A percentile compares a stretch with the other conserved stretches of the same genome.
phyloP scores from a whole-genome alignment of 2,113 vertebrate genomes.

The Tetrax tetrax region DNA sequence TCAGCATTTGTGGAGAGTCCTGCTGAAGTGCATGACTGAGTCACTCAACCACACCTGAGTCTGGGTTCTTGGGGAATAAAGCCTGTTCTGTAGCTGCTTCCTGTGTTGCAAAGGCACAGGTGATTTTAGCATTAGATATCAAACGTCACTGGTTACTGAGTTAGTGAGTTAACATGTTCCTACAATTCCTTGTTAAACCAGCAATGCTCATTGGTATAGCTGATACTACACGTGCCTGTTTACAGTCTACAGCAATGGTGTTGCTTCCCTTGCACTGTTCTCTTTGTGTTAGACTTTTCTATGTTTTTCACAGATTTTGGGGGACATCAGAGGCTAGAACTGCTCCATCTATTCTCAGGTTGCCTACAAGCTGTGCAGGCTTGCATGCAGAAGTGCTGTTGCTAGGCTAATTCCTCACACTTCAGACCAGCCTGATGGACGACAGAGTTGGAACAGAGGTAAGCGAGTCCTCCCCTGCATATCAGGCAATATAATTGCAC shows the following conservation, averaged over 20 bases:
- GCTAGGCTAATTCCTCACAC: neutral
- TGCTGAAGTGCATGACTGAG: neutral
- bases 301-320: neutral
- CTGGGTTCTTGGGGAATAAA: neutral
- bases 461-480: rapidly evolving
- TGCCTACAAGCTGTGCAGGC: neutral
- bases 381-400: neutral
- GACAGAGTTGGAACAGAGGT: neutral
- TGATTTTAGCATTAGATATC: neutral
- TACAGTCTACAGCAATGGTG: neutral
- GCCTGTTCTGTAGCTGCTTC: neutral
- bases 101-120: neutral
- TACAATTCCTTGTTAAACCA: neutral
- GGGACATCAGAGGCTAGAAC: neutral
- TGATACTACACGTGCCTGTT: neutral
- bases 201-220: neutral
- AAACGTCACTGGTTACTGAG: neutral
- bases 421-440: neutral
- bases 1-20: neutral
- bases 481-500: neutral
- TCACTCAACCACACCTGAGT: neutral
- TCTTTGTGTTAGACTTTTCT: neutral
- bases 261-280: neutral
- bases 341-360: neutral
- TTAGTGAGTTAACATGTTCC: neutral